These are phyloP conservation scores for Hippocampus kuda DNA, from an alignment of 2,797 vertebrate genomes.

Conservation along the genomic window DNA sequence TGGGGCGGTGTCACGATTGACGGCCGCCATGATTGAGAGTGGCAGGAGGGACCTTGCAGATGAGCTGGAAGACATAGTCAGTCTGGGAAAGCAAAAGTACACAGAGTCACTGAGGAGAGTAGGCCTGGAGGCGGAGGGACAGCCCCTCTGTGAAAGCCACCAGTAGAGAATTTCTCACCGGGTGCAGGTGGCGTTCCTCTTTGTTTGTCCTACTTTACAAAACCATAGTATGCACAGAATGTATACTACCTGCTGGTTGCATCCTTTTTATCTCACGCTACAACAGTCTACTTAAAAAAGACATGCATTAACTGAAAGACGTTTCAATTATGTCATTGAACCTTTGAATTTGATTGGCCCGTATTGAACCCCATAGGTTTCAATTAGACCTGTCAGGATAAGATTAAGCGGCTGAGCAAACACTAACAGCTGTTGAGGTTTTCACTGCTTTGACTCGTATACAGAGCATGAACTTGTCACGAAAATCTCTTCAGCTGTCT, in stretches of 20 bases:
- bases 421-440: background rate
- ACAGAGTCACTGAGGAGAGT: slow-evolving; percentile 75
- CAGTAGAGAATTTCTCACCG: slow-evolving; percentile 31
- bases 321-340: background rate
- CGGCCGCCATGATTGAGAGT: slow-evolving; percentile 76
- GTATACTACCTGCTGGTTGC: background rate
- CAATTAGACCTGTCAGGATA: background rate
- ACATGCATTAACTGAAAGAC: background rate
- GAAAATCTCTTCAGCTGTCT: background rate
- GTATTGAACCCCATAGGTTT: background rate
- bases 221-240: background rate
- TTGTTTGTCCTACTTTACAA: background rate
- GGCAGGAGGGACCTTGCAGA: slow-evolving; percentile 82
- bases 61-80: slow-evolving; percentile 78
- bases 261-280: background rate
- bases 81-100: slow-evolving; percentile 81
- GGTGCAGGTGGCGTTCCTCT: slow-evolving; percentile 41
- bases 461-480: background rate
- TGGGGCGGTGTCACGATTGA: slow-evolving; percentile 65
- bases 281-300: background rate
- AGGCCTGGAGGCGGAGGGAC: slow-evolving; percentile 68
- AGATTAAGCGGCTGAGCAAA: slow-evolving; percentile 10
- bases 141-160: slow-evolving; percentile 36
- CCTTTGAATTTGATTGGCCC: background rate
- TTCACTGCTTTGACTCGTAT: background rate